These are phyloP conservation scores for Osmoderma eremita DNA, from an alignment of 2,888 invertebrate genomes.

Conservation along the genomic window DNA sequence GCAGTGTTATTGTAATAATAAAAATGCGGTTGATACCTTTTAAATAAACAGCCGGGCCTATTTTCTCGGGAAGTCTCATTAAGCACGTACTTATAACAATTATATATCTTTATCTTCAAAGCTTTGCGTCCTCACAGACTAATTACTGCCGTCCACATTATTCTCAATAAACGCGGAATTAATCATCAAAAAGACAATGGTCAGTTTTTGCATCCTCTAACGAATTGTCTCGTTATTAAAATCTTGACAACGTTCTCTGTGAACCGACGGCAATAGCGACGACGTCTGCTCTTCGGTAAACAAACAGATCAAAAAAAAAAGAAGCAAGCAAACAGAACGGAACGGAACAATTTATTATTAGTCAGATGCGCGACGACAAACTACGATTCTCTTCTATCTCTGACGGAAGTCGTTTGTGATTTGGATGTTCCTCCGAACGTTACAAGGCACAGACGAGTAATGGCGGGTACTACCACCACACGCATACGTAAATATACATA, in stretches of 20 bases:
- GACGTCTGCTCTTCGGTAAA: conserved; percentile 24
- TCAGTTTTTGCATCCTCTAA: conserved; percentile 35
- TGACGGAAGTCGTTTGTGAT: conserved; percentile 38
- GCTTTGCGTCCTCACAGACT: conserved; percentile 18
- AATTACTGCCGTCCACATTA: conserved; percentile 28
- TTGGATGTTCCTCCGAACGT: conserved; percentile 23
- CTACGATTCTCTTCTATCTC: conserved; percentile 18
- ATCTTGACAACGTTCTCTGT: conserved; percentile 33
- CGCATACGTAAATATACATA: not conserved
- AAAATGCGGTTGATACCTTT: not conserved
- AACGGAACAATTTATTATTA: conserved; percentile 37
- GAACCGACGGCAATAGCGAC: conserved; percentile 15
- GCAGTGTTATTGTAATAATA: not conserved
- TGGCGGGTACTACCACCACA: conserved; percentile 2
- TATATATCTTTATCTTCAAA: conserved; percentile 31
- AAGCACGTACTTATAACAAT: conserved; percentile 23
- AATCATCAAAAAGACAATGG: conserved; percentile 36
- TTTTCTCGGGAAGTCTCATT: conserved; percentile 20
- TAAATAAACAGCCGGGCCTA: not conserved
- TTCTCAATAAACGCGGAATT: conserved; percentile 32
- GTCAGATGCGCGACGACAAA: conserved; percentile 37
- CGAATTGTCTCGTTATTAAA: conserved; percentile 36
- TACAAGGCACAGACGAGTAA: conserved; percentile 1
- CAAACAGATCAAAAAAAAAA: conserved; percentile 29
- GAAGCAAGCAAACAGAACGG: conserved; percentile 33